Percentiles rank a stretch among this genome's conserved stretches.
These are phyloP conservation scores for Polydrusus tereticollis DNA, from an alignment of 2,888 invertebrate genomes.

Conservation along the genomic window DNA sequence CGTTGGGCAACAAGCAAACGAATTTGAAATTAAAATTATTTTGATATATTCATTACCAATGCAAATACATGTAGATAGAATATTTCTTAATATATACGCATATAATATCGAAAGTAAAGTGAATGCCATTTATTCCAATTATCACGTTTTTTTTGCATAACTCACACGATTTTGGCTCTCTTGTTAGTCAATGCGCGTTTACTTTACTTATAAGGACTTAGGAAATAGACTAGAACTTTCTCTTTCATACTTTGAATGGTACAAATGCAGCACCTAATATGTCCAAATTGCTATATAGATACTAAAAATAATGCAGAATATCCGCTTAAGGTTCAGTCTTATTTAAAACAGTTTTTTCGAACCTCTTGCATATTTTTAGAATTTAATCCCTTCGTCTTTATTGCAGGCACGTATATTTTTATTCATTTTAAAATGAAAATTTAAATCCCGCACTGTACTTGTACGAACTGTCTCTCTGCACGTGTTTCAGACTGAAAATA, in stretches of 20 bases:
- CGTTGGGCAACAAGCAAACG: too few species aligned
- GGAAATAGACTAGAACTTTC: constrained; percentile 32
- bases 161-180: neutral
- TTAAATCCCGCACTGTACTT: neutral
- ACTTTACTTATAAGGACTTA: constrained; percentile 37
- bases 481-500: constrained; percentile 1
- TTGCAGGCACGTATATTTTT: neutral
- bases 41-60: neutral
- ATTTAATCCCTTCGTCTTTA: neutral
- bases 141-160: constrained; percentile 12
- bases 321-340: too few species aligned
- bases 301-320: too few species aligned
- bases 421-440: neutral
- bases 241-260: constrained; percentile 19
- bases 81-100: neutral
- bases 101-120: neutral
- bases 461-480: neutral
- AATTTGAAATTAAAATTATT: too few species aligned
- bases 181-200: constrained; percentile 36
- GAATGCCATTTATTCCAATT: neutral
- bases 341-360: neutral
- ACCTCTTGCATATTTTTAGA: neutral
- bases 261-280: neutral
- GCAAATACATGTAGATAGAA: neutral
- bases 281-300: neutral